Conservation (phyloP, 2,888 invertebrate species). For the Eugnorisma glareosa region DNA sequence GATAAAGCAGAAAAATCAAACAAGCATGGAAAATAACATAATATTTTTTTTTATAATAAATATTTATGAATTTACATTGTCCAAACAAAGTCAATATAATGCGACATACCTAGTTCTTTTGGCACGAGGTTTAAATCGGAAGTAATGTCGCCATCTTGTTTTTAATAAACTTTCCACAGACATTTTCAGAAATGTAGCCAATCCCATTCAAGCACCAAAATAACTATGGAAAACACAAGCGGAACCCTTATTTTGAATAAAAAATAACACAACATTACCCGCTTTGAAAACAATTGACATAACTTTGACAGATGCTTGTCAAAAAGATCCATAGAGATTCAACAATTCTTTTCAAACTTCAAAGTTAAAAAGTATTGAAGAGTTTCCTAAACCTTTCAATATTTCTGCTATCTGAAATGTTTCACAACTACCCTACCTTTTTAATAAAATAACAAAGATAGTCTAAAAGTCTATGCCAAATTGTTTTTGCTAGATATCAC, state of each 20-base stretch:
- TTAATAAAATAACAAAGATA: constrained; percentile 18
- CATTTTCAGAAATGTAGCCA: not conserved
- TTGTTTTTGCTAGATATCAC: not conserved
- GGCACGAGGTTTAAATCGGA: not conserved
- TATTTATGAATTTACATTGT: not conserved
- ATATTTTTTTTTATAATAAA: no score
- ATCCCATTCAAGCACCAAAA: not conserved
- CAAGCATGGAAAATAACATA: not conserved
- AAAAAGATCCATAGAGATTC: constrained; percentile 57
- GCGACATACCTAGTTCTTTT: not conserved
- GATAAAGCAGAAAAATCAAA: not conserved
- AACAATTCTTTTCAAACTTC: constrained; percentile 11
- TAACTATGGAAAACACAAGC: not conserved
- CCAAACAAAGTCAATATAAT: not conserved
- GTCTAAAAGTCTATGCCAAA: constrained; percentile 1
- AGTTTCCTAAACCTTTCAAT: constrained; percentile 10
- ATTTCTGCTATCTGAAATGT: constrained; percentile 25
- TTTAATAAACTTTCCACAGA: not conserved
- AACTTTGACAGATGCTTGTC: constrained; percentile 42
- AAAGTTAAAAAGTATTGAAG: constrained; percentile 20
- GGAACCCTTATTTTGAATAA: not conserved
- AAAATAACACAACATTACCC: not conserved
- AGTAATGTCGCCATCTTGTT: not conserved
- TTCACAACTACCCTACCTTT: not conserved
- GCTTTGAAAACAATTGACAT: constrained; percentile 7